Evolutionary conservation across 2,113 vertebrate genomes (phyloP), one percentile per base, ranked within the genome.

Genomic region (Nansenia antarctica): DNA sequence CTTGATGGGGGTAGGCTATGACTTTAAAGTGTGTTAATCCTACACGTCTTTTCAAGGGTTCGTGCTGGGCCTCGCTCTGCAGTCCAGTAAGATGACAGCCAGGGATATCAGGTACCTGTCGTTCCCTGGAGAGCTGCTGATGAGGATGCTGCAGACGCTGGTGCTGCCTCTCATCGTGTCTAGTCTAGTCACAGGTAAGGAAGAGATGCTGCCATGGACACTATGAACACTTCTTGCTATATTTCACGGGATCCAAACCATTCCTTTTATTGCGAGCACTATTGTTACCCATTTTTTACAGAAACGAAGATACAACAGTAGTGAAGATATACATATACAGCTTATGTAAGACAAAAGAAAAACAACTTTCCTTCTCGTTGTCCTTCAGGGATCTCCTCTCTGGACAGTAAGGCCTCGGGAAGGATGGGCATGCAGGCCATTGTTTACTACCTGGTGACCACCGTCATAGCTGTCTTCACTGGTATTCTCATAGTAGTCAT

Each of bases 401-500:
- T 94, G 85, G 94, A 94, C 60, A 91, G 92, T 78, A 93, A 91
- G 79, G 91, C 92, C 0, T 94, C 93, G 0, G 92, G 94, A 15
- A 83, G 92, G 73, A 94, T 94, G 94, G 94, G 94, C 1, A 70
- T 94, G 76, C 75, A 92, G 30, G 93, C 93, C 22, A 85, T 93
- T 0, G 69, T 90, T 59, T 95, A 93, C 78, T 96, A 95, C 83
- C 92, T 90, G 86, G 86, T 92, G 73, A 95, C 94, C 30, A 95
- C 94, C 0, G 32, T 95, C 83, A 92, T 93, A 3, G 93, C 93
- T 0, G 93, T 94, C 62, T 93, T 94, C 86, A 93, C 93, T 0
- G 94, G 94, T 66, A 94, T 96, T 58, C 76, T 90, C 22, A 90
- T 95, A 87, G 93, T 94, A 67, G 86, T 94, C 69, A 90, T 94